Conservation (phyloP, 2,888 invertebrate species). For the Drosophila conformis region DNA sequence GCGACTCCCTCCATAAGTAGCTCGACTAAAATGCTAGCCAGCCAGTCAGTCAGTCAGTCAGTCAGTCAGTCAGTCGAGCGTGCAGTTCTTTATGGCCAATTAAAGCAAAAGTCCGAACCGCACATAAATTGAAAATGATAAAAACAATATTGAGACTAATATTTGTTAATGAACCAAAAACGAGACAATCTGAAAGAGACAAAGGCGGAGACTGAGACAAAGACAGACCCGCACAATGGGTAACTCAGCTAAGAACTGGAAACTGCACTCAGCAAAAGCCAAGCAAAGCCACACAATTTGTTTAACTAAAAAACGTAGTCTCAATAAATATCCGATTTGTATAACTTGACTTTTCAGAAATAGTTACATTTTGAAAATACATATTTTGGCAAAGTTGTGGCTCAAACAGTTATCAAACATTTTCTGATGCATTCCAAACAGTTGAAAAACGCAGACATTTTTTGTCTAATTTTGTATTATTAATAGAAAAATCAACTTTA, state of each 20-base stretch:
- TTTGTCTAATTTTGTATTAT: background rate
- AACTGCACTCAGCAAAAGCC: background rate
- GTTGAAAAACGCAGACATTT: background rate
- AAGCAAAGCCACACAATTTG: background rate
- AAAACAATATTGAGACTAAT: slow-evolving; percentile 74
- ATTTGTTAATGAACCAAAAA: slow-evolving; percentile 70
- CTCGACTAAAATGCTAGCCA: background rate
- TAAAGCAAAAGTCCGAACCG: slow-evolving; percentile 47
- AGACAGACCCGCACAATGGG: slow-evolving; percentile 45
- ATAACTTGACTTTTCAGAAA: background rate
- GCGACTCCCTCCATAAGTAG: slow-evolving; percentile 33
- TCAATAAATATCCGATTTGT: background rate
- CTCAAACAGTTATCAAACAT: background rate
- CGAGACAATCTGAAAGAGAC: slow-evolving; percentile 3
- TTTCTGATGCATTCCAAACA: background rate
- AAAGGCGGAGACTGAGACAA: slow-evolving; percentile 3
- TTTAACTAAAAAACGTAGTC: fast-evolving
- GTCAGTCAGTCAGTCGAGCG: slow-evolving; percentile 10
- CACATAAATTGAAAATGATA: slow-evolving; percentile 73
- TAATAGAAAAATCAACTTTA: background rate
- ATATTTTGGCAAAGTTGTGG: background rate
- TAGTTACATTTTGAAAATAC: background rate
- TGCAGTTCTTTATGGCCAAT: slow-evolving; percentile 57
- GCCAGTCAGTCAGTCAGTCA: background rate
- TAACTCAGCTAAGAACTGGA: slow-evolving; percentile 16